Percentiles rank a stretch among this genome's conserved stretches.
Evolutionary conservation across 2,113 vertebrate species (phyloP).

Genomic region (Onychorhynchus coronatus): DNA sequence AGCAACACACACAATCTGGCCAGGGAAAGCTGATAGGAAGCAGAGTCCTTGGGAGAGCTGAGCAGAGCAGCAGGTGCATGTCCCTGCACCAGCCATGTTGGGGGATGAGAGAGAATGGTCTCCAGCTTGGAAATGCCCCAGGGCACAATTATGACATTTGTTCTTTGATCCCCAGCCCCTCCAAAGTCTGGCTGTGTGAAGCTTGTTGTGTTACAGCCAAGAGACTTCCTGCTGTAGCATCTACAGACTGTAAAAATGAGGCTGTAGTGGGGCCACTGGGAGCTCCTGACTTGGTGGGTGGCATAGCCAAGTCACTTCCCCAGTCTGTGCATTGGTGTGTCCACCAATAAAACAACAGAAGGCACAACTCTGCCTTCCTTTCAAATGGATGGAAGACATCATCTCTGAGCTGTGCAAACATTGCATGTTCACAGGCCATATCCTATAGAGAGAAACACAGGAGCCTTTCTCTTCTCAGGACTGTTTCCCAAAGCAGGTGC

Average conservation of each 20-base stretch:
- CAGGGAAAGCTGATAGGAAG: neutral
- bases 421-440: neutral
- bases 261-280: neutral
- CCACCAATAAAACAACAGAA: neutral
- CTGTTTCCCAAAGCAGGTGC: neutral
- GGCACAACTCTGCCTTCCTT: neutral
- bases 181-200: neutral
- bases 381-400: neutral
- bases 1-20: neutral
- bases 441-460: neutral
- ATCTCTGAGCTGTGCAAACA: neutral
- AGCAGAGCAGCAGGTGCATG: neutral
- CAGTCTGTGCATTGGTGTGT: neutral
- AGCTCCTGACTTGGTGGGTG: neutral
- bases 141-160: fast-evolving
- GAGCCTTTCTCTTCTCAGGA: neutral
- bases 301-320: neutral
- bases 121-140: neutral
- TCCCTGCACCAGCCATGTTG: neutral
- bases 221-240: neutral
- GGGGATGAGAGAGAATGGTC: neutral
- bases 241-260: neutral
- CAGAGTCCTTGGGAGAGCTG: neutral
- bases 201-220: neutral
- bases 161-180: neutral